Conservation (phyloP, 1,140 invertebrate species). For the Macrostomum lignano region DNA sequence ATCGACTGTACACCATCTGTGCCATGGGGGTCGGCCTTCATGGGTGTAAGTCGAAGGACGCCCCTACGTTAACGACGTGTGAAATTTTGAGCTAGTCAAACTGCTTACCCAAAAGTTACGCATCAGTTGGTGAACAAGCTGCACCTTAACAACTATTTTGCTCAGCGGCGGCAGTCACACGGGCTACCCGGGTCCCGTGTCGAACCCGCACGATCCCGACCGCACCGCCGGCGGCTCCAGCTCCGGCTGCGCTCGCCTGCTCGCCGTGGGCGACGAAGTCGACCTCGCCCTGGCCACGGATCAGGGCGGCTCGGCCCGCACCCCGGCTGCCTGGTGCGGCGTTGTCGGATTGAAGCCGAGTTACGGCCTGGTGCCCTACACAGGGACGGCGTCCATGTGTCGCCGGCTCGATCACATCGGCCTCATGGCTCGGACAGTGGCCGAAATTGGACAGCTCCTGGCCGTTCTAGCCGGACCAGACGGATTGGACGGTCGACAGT, state of each 20-base stretch:
- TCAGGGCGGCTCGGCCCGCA: conserved; percentile 17
- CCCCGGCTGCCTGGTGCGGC: conserved; percentile 16
- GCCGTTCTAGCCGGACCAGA: no score
- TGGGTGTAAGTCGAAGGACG: no score
- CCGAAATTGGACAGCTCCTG: conserved; percentile 9
- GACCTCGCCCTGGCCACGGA: conserved; percentile 17
- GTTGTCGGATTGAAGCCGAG: conserved; percentile 22
- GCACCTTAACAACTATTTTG: conserved; percentile 8
- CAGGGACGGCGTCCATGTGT: conserved; percentile 10
- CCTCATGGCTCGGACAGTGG: conserved; percentile 14
- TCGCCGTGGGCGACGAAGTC: conserved; percentile 10
- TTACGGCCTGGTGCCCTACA: conserved; percentile 17
- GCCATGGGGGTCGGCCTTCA: no score
- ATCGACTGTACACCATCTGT: no score
- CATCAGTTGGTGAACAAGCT: no score
- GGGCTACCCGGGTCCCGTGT: conserved; percentile 10
- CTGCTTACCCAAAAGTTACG: no score
- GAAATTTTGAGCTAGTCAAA: no score
- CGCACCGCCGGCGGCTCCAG: conserved; percentile 12
- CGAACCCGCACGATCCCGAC: conserved; percentile 10
- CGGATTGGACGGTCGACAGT: no score
- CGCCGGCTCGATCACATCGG: conserved; percentile 17
- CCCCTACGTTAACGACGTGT: no score
- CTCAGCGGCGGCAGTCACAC: conserved; percentile 12
- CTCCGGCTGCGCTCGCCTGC: conserved; percentile 9